Percentiles rank a stretch among this genome's conserved stretches.
phyloP scores from a whole-genome alignment of 1,140 invertebrate genomes.

The Littorina saxatilis region DNA sequence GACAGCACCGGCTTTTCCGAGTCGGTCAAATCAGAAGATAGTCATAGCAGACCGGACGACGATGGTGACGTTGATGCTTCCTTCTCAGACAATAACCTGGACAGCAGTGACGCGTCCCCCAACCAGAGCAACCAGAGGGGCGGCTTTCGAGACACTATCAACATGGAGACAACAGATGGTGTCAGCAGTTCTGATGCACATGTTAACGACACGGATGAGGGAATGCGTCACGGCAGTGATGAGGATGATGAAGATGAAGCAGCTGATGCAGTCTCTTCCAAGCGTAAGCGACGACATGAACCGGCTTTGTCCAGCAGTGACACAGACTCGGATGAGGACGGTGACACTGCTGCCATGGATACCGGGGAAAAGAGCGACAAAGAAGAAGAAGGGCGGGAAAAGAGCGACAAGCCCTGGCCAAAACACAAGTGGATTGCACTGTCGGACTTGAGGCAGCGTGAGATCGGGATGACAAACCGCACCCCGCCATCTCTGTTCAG shows the following conservation, averaged over 20 bases:
- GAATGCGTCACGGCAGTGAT: background rate
- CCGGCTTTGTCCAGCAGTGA: constrained; percentile 23
- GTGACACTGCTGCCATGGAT: constrained; percentile 38
- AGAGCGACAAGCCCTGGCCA: constrained; percentile 75
- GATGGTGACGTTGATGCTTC: constrained; percentile 38
- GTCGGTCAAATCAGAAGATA: constrained; percentile 41
- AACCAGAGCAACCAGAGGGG: constrained; percentile 48
- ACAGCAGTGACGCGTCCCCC: constrained; percentile 13
- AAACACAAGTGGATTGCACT: constrained; percentile 83
- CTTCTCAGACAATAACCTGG: constrained; percentile 12
- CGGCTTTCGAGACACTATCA: constrained; percentile 32
- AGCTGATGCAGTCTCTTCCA: constrained; percentile 75
- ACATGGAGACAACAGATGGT: constrained; percentile 33
- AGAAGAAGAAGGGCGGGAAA: constrained; percentile 74
- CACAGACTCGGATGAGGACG: constrained; percentile 58
- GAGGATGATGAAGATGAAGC: constrained; percentile 48
- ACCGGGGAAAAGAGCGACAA: constrained; percentile 64
- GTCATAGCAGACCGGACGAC: constrained; percentile 21
- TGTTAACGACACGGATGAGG: constrained; percentile 50
- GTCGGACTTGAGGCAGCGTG: constrained; percentile 70
- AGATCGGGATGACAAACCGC: constrained; percentile 58
- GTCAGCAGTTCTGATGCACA: constrained; percentile 47
- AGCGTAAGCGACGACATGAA: constrained; percentile 80
- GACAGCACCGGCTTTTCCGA: constrained; percentile 33
- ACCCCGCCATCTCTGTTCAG: constrained; percentile 80